phyloP scores from a whole-genome alignment of 1,140 invertebrate genomes.

The Leucophenga varia region DNA sequence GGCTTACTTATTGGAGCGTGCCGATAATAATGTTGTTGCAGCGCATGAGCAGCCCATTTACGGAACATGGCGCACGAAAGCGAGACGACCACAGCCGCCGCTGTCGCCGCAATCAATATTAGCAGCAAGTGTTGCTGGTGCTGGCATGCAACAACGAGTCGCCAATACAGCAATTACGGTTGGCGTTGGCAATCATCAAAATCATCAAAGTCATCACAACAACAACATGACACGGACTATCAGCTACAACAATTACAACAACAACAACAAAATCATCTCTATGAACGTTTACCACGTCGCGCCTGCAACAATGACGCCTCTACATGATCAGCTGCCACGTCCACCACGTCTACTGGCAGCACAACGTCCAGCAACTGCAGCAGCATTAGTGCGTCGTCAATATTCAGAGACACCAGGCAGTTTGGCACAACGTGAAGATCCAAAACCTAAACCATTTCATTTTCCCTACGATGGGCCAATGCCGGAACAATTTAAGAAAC shows the following conservation, averaged over 20 bases:
- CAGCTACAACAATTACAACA: conserved; percentile 12
- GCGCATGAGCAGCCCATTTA: conserved; percentile 41
- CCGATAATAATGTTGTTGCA: conserved; percentile 24
- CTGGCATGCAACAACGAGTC: conserved; percentile 23
- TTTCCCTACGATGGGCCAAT: conserved; percentile 46
- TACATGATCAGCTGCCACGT: conserved; percentile 44
- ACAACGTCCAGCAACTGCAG: conserved; percentile 28
- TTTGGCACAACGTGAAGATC: conserved; percentile 26
- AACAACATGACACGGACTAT: conserved; percentile 20
- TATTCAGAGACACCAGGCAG: conserved; percentile 37
- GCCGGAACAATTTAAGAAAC: conserved; percentile 48
- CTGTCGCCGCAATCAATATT: background rate
- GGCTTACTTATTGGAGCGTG: conserved; percentile 55
- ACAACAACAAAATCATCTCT: conserved; percentile 13
- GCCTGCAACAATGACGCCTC: conserved; percentile 47
- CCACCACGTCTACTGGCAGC: conserved; percentile 40
- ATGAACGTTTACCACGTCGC: conserved; percentile 46
- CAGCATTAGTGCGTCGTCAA: conserved; percentile 32
- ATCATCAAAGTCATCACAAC: conserved; percentile 1
- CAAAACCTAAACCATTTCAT: conserved; percentile 46
- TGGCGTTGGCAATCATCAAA: conserved; percentile 6
- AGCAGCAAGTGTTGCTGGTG: background rate
- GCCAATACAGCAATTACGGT: conserved; percentile 2
- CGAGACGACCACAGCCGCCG: conserved; percentile 43
- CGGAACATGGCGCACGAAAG: conserved; percentile 55